phyloP scores from a whole-genome alignment of 1,140 invertebrate species.

The Cydia splendana region DNA sequence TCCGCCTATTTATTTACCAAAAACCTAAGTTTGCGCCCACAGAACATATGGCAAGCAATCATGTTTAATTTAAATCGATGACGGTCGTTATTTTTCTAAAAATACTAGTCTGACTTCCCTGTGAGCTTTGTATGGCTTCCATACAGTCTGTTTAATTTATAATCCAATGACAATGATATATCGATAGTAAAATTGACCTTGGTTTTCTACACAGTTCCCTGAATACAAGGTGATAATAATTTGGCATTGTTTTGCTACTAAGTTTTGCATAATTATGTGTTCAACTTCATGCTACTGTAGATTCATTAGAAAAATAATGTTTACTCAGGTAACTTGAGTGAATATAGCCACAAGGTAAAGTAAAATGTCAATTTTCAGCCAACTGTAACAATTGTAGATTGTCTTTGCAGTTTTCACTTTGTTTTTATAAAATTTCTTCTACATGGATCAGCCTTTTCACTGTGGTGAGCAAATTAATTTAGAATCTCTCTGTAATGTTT shows the following conservation, averaged over 20 bases:
- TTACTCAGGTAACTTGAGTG: slow-evolving; percentile 44
- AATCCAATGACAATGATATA: slow-evolving; percentile 30
- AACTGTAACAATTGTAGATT: slow-evolving; percentile 55
- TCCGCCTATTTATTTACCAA: slow-evolving; percentile 41
- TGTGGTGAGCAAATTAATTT: slow-evolving; percentile 57
- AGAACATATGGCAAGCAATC: slow-evolving; percentile 34
- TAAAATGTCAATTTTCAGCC: slow-evolving; percentile 61
- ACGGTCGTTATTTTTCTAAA: slow-evolving; percentile 11
- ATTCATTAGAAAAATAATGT: slow-evolving; percentile 43
- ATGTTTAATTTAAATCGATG: not conserved
- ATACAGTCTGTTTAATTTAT: slow-evolving; percentile 30
- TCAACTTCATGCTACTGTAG: slow-evolving; percentile 56
- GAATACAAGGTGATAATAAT: slow-evolving; percentile 20
- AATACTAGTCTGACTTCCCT: slow-evolving; percentile 55
- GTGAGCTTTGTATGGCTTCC: slow-evolving; percentile 50
- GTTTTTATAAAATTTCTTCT: slow-evolving; percentile 38
- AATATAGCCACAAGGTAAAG: slow-evolving; percentile 59
- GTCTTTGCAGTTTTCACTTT: slow-evolving; percentile 46
- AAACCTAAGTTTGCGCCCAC: slow-evolving; percentile 35
- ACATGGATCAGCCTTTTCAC: slow-evolving; percentile 61
- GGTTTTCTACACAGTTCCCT: slow-evolving; percentile 7
- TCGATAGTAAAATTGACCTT: slow-evolving; percentile 38
- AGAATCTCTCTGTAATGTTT: not conserved
- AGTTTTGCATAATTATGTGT: slow-evolving; percentile 43
- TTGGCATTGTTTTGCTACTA: slow-evolving; percentile 34